A percentile compares a stretch with the other conserved stretches of the same genome.
Conservation (phyloP, 2,888 invertebrate species). For the Apodemia mormo region DNA sequence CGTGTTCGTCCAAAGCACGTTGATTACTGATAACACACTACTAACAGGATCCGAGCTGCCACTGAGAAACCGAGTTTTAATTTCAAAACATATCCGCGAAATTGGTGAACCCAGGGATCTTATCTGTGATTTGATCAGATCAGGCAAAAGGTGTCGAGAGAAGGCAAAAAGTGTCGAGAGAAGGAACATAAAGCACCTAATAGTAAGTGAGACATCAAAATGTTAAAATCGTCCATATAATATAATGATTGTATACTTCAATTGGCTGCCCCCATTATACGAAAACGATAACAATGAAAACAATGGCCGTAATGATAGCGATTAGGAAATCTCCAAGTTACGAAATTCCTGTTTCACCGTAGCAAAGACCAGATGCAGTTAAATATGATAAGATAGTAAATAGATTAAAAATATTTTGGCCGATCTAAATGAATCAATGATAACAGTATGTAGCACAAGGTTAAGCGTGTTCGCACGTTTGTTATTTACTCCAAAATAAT, state of each 20-base stretch:
- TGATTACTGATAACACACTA: too few relatives aligned
- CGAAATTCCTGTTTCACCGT: not conserved
- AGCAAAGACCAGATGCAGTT: constrained; percentile 6
- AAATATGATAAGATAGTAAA: constrained; percentile 19
- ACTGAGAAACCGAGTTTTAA: too few relatives aligned
- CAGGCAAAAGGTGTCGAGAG: too few relatives aligned
- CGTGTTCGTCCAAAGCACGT: too few relatives aligned
- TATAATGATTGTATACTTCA: not conserved
- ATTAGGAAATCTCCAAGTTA: not conserved
- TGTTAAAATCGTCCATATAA: not conserved
- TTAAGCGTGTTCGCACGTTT: constrained; percentile 51
- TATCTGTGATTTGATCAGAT: too few relatives aligned
- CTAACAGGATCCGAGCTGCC: too few relatives aligned
- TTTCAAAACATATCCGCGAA: too few relatives aligned
- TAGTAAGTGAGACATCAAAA: too few relatives aligned
- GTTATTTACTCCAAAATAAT: constrained; percentile 55
- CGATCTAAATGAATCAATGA: constrained; percentile 44
- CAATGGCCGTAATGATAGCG: not conserved
- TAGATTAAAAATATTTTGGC: constrained; percentile 28
- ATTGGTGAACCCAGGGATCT: too few relatives aligned
- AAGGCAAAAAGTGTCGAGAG: too few relatives aligned
- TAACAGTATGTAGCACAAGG: constrained; percentile 67
- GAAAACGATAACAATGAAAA: not conserved
- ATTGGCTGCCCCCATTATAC: not conserved
- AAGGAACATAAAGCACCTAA: too few relatives aligned